These are phyloP conservation scores for Oplegnathus fasciatus DNA, from an alignment of 2,113 vertebrate genomes.

Conservation along the genomic window DNA sequence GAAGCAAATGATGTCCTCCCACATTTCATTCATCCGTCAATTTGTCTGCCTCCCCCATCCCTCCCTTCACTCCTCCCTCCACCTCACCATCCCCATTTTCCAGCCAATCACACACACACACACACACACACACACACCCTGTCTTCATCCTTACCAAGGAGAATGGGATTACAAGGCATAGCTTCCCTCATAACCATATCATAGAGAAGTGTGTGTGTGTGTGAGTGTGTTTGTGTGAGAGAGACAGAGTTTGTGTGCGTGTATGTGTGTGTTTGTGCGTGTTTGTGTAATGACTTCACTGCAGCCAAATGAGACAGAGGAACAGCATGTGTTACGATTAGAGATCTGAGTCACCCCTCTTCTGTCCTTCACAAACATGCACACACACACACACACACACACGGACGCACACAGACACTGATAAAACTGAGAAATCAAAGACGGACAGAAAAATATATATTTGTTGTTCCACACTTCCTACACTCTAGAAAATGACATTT, in stretches of 20 bases:
- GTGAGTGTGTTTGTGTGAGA: conserved; percentile 85
- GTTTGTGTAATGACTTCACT: conserved; percentile 81
- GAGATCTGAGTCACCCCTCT: conserved; percentile 52
- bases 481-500: neutral
- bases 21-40: conserved; percentile 40
- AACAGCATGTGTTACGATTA: conserved; percentile 63
- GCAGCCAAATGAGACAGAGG: conserved; percentile 54
- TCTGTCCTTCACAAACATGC: conserved; percentile 25
- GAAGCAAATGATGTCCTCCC: conserved; percentile 16
- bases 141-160: conserved; percentile 84
- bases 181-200: conserved; percentile 84
- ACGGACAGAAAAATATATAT: neutral
- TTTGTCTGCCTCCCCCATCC: conserved; percentile 1
- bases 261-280: conserved; percentile 84
- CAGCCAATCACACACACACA: conserved; percentile 49
- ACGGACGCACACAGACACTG: neutral
- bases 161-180: conserved; percentile 91
- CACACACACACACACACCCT: conserved; percentile 52
- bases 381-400: neutral
- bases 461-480: neutral
- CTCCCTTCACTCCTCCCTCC: neutral
- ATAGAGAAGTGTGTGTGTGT: conserved; percentile 63
- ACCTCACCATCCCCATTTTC: neutral
- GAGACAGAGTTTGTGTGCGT: no score
- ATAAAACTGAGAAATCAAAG: neutral